Conservation (phyloP, 23 tunicate species). For the Halocynthia aurantium region DNA sequence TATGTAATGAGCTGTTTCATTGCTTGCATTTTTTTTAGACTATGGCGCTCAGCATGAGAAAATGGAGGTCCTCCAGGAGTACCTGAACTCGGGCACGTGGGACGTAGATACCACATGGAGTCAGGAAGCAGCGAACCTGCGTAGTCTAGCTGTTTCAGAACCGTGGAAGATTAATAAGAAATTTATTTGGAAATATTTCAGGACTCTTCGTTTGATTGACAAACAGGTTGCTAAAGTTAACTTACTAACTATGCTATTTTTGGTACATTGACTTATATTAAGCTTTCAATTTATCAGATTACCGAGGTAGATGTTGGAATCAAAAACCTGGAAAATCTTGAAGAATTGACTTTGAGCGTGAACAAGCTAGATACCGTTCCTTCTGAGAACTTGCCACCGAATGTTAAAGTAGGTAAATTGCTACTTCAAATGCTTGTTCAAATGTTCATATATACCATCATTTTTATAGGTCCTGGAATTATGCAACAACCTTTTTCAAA, state of each 20-base stretch:
- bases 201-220: slow-evolving; percentile 52
- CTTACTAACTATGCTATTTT: background rate
- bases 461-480: slow-evolving; percentile 57
- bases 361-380: slow-evolving; percentile 39
- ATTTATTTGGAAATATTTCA: slow-evolving; percentile 42
- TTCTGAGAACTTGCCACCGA: slow-evolving; percentile 47
- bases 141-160: slow-evolving; percentile 55
- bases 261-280: background rate
- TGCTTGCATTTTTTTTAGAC: slow-evolving; percentile 18
- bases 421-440: background rate
- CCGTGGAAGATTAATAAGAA: slow-evolving; percentile 41
- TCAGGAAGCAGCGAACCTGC: slow-evolving; percentile 49
- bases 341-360: slow-evolving; percentile 70
- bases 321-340: slow-evolving; percentile 35
- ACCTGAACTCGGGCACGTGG: slow-evolving; percentile 73
- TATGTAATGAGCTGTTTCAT: background rate
- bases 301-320: slow-evolving; percentile 30
- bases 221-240: slow-evolving; percentile 38
- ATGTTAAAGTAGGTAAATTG: slow-evolving; percentile 41
- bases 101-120: slow-evolving; percentile 86
- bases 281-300: slow-evolving; percentile 19
- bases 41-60: slow-evolving; percentile 69
- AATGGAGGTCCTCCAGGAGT: slow-evolving; percentile 72
- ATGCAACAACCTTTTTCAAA: slow-evolving; percentile 48
- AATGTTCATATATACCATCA: background rate